Percentiles rank a stretch among this genome's conserved stretches.
Evolutionary conservation across 2,797 vertebrate genomes (phyloP).

Genomic region (Gobionotothen gibberifrons): DNA sequence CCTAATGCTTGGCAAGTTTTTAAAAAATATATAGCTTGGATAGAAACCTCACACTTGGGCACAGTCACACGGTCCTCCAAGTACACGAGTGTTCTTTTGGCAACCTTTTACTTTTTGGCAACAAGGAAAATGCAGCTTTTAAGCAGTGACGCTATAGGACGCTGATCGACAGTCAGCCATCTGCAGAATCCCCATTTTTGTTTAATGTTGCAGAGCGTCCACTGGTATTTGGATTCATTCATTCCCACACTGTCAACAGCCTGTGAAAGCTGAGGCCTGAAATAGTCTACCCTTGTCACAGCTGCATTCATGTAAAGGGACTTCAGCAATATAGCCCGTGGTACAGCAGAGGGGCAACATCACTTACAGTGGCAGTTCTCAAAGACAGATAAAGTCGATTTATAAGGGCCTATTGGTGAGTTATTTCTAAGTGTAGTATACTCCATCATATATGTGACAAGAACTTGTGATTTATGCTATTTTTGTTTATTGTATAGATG

Average conservation of each 20-base stretch:
- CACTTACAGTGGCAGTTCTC: background rate
- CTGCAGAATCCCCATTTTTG: constrained; percentile 19
- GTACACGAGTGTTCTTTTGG: constrained; percentile 28
- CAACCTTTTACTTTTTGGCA: constrained; percentile 31
- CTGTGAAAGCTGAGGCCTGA: background rate
- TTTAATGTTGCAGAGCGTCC: constrained; percentile 12
- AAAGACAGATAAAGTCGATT: background rate
- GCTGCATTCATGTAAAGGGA: background rate
- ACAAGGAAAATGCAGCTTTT: constrained; percentile 7
- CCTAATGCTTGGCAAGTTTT: constrained; percentile 22
- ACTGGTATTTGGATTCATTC: constrained; percentile 5
- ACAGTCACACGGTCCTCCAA: constrained; percentile 21
- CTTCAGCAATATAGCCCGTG: too few species aligned
- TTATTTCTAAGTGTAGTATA: background rate
- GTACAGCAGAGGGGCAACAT: background rate
- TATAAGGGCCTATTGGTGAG: background rate
- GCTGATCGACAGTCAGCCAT: constrained; percentile 20
- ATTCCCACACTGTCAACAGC: background rate
- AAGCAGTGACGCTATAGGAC: background rate
- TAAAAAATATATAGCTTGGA: constrained; percentile 32
- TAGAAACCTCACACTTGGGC: constrained; percentile 19
- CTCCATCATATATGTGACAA: background rate
- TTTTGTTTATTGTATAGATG: background rate
- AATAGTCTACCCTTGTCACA: background rate
- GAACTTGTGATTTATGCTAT: background rate